Evolutionary conservation across 2,888 invertebrate species (phyloP).

Genomic region (Pteria penguin): DNA sequence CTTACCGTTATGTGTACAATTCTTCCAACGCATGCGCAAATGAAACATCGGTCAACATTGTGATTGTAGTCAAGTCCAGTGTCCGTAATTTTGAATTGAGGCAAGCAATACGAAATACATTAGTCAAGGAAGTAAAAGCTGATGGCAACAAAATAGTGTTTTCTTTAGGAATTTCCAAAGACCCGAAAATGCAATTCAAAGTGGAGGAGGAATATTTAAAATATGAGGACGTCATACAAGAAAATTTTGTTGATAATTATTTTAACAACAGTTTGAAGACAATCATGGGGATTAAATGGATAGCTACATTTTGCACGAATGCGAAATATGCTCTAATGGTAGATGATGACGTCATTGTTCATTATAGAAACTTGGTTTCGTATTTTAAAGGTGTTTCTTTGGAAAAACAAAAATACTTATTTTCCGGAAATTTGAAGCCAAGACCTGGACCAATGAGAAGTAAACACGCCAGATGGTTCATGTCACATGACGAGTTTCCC

Average conservation of each 20-base stretch:
- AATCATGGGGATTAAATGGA: conserved; percentile 36
- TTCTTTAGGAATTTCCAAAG: conserved; percentile 7
- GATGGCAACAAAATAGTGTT: conserved; percentile 12
- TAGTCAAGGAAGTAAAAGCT: conserved; percentile 12
- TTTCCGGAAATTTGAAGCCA: neutral
- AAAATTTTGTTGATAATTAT: conserved; percentile 31
- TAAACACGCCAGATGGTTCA: neutral
- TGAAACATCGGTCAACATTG: neutral
- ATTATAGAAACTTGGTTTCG: neutral
- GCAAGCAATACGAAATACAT: conserved; percentile 12
- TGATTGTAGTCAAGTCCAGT: neutral
- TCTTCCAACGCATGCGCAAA: neutral
- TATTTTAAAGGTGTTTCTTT: neutral
- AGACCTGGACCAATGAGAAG: neutral
- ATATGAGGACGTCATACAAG: conserved; percentile 35
- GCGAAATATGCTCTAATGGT: neutral
- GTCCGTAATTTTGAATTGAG: neutral
- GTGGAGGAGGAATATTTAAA: conserved; percentile 11
- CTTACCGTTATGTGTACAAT: neutral
- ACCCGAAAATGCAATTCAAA: neutral
- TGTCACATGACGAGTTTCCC: neutral
- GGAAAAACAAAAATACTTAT: neutral
- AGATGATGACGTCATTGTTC: conserved; percentile 4
- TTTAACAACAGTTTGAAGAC: conserved; percentile 34
- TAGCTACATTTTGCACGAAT: conserved; percentile 1